These are phyloP conservation scores for Oreochromis niloticus DNA, from an alignment of 2,113 vertebrate genomes.

Conservation along the genomic window DNA sequence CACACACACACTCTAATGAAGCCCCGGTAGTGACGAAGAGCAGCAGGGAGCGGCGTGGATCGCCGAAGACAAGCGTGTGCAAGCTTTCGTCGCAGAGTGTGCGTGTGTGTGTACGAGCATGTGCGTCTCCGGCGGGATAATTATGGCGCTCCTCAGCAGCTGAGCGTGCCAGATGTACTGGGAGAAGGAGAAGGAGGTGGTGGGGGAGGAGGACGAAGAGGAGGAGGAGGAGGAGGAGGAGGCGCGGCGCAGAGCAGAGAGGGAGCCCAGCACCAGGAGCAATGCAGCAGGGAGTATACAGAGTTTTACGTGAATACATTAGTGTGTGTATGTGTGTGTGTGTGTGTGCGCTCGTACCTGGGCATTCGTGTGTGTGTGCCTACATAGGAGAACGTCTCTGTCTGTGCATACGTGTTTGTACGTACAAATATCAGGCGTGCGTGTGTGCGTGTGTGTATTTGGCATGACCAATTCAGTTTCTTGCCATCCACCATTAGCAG, in stretches of 20 bases:
- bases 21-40: slow-evolving; percentile 96
- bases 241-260: slow-evolving; percentile 83
- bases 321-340: slow-evolving; percentile 17
- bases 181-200: slow-evolving; percentile 79
- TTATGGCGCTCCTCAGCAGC: slow-evolving; percentile 98
- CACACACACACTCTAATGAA: slow-evolving; percentile 85
- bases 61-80: slow-evolving; percentile 60
- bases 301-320: slow-evolving; percentile 50
- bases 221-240: slow-evolving; percentile 75
- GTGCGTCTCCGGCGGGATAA: slow-evolving; percentile 93
- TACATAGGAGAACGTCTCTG: neutral
- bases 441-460: slow-evolving; percentile 47
- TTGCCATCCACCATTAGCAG: slow-evolving; percentile 94
- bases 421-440: neutral
- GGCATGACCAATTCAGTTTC: slow-evolving; percentile 70
- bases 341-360: neutral
- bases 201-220: slow-evolving; percentile 77
- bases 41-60: slow-evolving; percentile 66
- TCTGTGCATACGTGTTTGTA: slow-evolving; percentile 20
- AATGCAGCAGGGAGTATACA: slow-evolving; percentile 54
- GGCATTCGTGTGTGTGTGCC: neutral
- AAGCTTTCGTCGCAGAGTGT: slow-evolving; percentile 33
- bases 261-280: slow-evolving; percentile 78
- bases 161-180: slow-evolving; percentile 98
- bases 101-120: slow-evolving; percentile 38